Conservation (phyloP, 2,888 invertebrate genomes). For the Trachelus tabidus region DNA sequence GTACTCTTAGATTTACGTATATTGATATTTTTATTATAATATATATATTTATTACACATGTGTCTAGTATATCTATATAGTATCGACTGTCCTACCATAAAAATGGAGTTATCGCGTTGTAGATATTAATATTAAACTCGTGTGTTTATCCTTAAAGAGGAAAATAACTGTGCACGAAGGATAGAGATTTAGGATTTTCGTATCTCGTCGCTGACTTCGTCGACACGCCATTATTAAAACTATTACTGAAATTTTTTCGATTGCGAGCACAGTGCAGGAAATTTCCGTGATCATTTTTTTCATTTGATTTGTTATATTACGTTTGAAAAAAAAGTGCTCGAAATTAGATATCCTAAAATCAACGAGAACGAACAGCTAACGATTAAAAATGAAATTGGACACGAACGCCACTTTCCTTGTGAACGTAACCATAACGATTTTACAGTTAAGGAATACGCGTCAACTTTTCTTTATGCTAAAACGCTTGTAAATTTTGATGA, state of each 20-base stretch:
- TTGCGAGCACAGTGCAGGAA: neutral
- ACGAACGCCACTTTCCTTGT: neutral
- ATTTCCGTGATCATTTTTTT: neutral
- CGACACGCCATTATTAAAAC: neutral
- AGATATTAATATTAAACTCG: neutral
- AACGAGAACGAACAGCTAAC: neutral
- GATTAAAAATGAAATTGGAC: neutral
- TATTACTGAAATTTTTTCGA: neutral
- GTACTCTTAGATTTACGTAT: constrained; percentile 58
- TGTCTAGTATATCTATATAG: constrained; percentile 30
- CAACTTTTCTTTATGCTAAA: constrained; percentile 62
- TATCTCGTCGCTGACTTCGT: neutral
- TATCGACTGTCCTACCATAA: constrained; percentile 15
- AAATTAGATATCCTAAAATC: neutral
- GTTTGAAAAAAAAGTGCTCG: neutral
- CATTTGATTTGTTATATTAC: constrained; percentile 9
- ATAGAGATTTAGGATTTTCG: neutral
- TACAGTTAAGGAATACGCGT: constrained; percentile 14
- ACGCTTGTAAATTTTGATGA: constrained; percentile 32
- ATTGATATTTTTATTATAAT: constrained; percentile 45
- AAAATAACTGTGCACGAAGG: constrained; percentile 7
- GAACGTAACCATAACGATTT: neutral
- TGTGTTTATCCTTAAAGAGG: constrained; percentile 1
- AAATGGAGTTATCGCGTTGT: neutral
- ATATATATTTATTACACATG: constrained; percentile 19